Evolutionary conservation across 30 jellyfish, hydroid and myxozoan genomes (phyloP), one percentile per base, ranked within the genome.

Genomic region (Aurelia sp.): DNA sequence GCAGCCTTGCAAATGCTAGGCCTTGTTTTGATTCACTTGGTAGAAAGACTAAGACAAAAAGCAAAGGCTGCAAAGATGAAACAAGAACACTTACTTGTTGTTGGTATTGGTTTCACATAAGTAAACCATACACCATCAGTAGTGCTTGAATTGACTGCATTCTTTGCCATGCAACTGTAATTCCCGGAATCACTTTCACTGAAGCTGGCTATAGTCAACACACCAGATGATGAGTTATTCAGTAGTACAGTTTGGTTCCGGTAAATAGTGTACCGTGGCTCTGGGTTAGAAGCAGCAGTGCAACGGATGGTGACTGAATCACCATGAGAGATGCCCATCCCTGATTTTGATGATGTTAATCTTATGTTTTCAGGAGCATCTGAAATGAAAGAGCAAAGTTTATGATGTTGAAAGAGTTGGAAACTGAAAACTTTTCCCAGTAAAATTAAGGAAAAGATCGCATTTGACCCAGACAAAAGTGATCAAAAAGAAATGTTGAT

Each of bases 201-300:
- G 53, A 84, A 84, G 19, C 81, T 33, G 41, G 68, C 12, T 22
- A 84, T 84, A 6, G 87, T 72, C 74, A 70, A 65, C 17, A 84
- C 73, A 7, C 82, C 82, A 84, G 73, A 35, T 7, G 66, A 17
- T 13, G 81, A 20, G 51, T 72, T 62, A 6, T 18, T 17, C 20
- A 72, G 81, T 6, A 84, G 7, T 6, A 48, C 37, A 11, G 93
- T 70, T 2, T 44, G 58, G 58, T 84, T 84, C 58, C 65, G 74
- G 63, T 70, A 84, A 35, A 84, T 48, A 4, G 87, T 84, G 48
- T 55, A 84, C 18, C 47, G 62, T 31, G 93, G 33, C 13, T 71
- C 71, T n/a, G 93, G 93, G 30, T 71, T 71, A 31, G 93, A 72
- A 73, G 18, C 21, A 53, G 87, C 93, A 15, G 87, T 59, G 65